Evolutionary conservation across 2,113 vertebrate species (phyloP).

Genomic region (Pitta sordida): DNA sequence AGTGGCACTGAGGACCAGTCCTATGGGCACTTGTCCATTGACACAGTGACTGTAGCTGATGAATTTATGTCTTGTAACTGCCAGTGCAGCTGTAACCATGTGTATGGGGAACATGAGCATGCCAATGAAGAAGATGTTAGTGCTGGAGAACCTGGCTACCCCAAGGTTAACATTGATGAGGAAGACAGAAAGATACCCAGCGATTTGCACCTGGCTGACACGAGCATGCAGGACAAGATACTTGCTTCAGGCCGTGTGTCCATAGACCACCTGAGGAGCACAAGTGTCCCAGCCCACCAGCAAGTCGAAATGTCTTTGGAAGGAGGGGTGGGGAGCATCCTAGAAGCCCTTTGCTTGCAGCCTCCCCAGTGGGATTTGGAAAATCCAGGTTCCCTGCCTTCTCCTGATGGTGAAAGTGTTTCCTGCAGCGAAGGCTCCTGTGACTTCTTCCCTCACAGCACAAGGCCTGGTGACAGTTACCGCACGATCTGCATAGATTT

Average conservation of each 20-base stretch:
- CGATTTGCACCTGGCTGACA: not conserved
- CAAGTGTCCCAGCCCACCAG: not conserved
- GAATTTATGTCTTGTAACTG: constrained; percentile 54
- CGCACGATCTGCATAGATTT: constrained; percentile 81
- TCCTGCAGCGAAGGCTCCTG: constrained; percentile 66
- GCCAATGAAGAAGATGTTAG: not conserved
- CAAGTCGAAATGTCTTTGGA: not conserved
- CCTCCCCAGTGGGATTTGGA: constrained; percentile 56
- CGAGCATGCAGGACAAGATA: not conserved
- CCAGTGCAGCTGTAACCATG: constrained; percentile 29
- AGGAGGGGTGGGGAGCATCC: constrained; percentile 14
- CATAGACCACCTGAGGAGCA: not conserved
- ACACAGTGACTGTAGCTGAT: constrained; percentile 81
- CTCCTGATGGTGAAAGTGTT: constrained; percentile 70
- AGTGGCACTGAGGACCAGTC: constrained; percentile 62
- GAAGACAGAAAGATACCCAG: not conserved
- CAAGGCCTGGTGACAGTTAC: constrained; percentile 71
- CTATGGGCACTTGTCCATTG: constrained; percentile 80
- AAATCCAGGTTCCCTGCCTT: constrained; percentile 21
- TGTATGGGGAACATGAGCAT: not conserved
- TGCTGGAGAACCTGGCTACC: constrained; percentile 50
- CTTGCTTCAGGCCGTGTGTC: constrained; percentile 57
- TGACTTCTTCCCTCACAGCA: constrained; percentile 68
- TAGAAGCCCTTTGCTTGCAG: constrained; percentile 49
- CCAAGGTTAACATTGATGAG: constrained; percentile 56